Conservation (phyloP, 2,888 invertebrate species). For the Maniola hyperantus region DNA sequence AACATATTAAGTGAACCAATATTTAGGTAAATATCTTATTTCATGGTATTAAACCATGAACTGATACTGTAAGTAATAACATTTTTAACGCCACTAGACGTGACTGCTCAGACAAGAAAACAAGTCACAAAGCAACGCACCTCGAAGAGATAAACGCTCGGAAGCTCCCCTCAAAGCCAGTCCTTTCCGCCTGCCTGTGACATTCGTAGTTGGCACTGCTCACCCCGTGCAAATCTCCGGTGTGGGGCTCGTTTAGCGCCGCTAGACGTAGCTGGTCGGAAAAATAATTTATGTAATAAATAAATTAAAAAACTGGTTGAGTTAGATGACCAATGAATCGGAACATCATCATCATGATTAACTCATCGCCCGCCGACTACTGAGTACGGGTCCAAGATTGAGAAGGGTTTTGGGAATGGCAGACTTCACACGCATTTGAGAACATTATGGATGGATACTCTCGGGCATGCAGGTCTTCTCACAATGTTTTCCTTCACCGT, state of each 20-base stretch:
- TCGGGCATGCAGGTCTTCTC: too few species aligned
- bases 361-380: not conserved
- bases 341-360: not conserved
- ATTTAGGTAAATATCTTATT: too few species aligned
- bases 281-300: not conserved
- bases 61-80: too few species aligned
- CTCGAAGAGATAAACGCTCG: conserved; percentile 95
- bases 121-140: conserved; percentile 51
- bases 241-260: conserved; percentile 95
- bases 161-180: conserved; percentile 94
- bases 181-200: conserved; percentile 93
- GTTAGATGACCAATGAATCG: too few species aligned
- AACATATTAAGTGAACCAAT: too few species aligned
- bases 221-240: conserved; percentile 96
- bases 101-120: not conserved
- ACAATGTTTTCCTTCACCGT: too few species aligned
- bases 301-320: too few species aligned
- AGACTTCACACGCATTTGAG: too few species aligned
- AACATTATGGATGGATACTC: too few species aligned
- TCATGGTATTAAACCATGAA: too few species aligned
- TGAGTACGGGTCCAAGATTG: not conserved
- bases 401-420: too few species aligned
- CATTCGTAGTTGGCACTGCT: conserved; percentile 97
- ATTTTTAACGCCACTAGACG: too few species aligned
- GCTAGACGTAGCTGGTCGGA: conserved; percentile 89